These are phyloP conservation scores for Microplitis deprimator DNA, from an alignment of 2,888 invertebrate species.

Conservation along the genomic window DNA sequence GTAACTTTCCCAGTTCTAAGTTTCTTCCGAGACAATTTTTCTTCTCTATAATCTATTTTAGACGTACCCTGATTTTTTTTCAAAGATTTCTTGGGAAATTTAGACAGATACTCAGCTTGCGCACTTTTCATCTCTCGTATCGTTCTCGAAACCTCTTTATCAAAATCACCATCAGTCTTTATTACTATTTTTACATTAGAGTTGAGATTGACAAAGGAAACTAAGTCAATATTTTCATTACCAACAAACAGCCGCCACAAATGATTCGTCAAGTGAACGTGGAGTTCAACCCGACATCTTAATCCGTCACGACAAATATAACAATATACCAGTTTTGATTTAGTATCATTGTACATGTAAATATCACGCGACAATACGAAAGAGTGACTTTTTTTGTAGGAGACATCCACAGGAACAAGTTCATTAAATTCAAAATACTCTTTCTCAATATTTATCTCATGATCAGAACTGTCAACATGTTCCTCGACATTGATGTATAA, in stretches of 20 bases:
- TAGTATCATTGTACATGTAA: background rate
- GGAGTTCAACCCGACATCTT: background rate
- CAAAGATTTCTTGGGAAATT: background rate
- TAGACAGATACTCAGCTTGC: background rate
- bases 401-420: no score
- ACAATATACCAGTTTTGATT: constrained; percentile 9
- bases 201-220: background rate
- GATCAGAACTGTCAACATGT: background rate
- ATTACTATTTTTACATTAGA: background rate
- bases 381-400: background rate
- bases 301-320: background rate
- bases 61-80: background rate
- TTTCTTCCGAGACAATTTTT: no score
- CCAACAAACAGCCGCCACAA: constrained; percentile 24
- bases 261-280: constrained; percentile 41
- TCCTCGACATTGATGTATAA: no score
- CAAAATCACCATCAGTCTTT: background rate
- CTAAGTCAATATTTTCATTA: background rate
- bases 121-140: background rate
- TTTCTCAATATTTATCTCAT: background rate
- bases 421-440: no score
- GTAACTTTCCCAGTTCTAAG: background rate
- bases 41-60: background rate
- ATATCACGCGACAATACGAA: background rate
- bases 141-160: background rate